Conservation (phyloP, 2,113 vertebrate genomes). For the Xenus cinereus region DNA sequence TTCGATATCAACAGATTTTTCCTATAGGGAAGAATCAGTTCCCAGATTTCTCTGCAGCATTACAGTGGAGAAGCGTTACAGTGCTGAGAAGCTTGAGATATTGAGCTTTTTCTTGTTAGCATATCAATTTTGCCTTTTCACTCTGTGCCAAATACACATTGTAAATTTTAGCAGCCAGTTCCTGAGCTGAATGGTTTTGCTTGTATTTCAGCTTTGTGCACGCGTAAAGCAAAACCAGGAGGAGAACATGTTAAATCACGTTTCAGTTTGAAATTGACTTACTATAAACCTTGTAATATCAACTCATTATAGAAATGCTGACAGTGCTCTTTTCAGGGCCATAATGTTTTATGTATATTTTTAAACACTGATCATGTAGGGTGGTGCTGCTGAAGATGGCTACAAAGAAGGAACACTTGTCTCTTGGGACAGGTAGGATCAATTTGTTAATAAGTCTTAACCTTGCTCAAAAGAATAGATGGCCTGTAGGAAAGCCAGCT, state of each 20-base stretch:
- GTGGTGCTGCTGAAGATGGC: slow-evolving; percentile 82
- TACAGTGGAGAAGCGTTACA: neutral
- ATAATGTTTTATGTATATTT: slow-evolving; percentile 17
- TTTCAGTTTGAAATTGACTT: neutral
- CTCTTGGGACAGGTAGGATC: slow-evolving; percentile 81
- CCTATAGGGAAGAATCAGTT: neutral
- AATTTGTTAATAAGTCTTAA: neutral
- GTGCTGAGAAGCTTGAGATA: neutral
- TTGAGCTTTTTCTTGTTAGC: neutral
- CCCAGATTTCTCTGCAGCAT: neutral
- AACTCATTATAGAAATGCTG: neutral
- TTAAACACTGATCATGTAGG: slow-evolving; percentile 68
- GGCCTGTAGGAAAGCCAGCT: neutral
- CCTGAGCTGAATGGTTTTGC: neutral
- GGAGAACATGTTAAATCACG: neutral
- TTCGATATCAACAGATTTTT: neutral
- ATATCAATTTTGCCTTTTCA: neutral
- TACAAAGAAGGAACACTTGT: slow-evolving; percentile 78
- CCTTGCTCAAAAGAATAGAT: neutral
- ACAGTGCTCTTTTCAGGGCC: neutral
- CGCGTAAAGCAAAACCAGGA: neutral
- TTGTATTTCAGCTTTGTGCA: neutral
- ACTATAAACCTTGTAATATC: neutral
- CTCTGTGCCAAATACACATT: neutral
- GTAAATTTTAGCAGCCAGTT: neutral